phyloP scores from a whole-genome alignment of 2,113 vertebrate genomes.

The Carassius gibelio region DNA sequence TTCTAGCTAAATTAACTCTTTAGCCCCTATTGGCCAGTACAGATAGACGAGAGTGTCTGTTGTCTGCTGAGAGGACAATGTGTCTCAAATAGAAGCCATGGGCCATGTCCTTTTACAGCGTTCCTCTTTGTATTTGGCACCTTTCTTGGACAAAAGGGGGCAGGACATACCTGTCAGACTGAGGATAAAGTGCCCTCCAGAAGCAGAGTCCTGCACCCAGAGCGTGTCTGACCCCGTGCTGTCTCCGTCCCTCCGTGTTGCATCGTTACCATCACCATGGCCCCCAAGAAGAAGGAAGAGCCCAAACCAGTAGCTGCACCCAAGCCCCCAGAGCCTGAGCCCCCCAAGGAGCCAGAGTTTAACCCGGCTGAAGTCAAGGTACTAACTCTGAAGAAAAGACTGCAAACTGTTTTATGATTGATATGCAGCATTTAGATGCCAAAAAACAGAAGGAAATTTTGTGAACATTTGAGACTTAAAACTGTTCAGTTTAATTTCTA shows the following conservation, averaged over 20 bases:
- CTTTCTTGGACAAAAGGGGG: conserved; percentile 58
- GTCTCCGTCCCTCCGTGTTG: conserved; percentile 33
- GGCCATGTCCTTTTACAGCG: conserved; percentile 88
- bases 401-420: not conserved
- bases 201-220: conserved; percentile 51
- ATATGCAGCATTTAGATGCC: not conserved
- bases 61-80: conserved; percentile 38
- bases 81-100: conserved; percentile 87
- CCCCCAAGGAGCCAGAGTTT: conserved; percentile 79
- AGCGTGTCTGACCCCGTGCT: conserved; percentile 54
- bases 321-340: conserved; percentile 76
- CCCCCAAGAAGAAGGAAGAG: conserved; percentile 94
- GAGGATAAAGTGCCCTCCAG: conserved; percentile 77
- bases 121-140: conserved; percentile 74
- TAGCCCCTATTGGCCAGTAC: not conserved
- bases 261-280: conserved; percentile 76
- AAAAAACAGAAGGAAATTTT: no score
- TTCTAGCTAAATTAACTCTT: conserved; percentile 40
- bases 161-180: conserved; percentile 64
- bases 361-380: conserved; percentile 86
- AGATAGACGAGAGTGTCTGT: conserved; percentile 38
- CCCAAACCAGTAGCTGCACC: conserved; percentile 80
- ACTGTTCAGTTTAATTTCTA: not conserved
- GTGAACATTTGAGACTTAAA: not conserved
- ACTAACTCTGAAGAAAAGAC: conserved; percentile 42